Percentiles rank a stretch among this genome's conserved stretches.
Conservation (phyloP, 1,140 invertebrate genomes). For the Zophobas morio region DNA sequence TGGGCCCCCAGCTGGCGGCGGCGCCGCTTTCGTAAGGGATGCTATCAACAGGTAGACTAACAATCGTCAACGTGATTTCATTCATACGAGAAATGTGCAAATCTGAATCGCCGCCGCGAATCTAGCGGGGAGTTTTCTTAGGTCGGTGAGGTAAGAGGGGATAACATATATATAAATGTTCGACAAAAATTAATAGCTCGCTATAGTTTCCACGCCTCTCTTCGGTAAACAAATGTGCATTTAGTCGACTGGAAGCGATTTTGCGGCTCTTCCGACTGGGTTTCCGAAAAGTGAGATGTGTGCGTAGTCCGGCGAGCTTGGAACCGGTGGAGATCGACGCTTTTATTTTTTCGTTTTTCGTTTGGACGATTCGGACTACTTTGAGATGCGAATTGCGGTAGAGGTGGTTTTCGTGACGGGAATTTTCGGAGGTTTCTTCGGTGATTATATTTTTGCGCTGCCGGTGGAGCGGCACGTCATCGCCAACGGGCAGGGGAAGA, state of each 20-base stretch:
- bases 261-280: background rate
- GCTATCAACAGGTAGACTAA: conserved; percentile 30
- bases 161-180: conserved; percentile 43
- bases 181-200: conserved; percentile 47
- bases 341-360: conserved; percentile 1
- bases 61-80: conserved; percentile 45
- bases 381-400: conserved; percentile 44
- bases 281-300: background rate
- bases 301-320: too few species aligned
- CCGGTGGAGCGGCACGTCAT: conserved; percentile 23
- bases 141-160: conserved; percentile 30
- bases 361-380: conserved; percentile 23
- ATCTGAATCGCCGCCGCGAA: conserved; percentile 29
- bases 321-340: too few species aligned
- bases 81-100: conserved; percentile 42
- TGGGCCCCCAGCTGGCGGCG: conserved; percentile 14
- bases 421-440: conserved; percentile 37
- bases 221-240: conserved; percentile 46
- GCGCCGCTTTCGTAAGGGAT: conserved; percentile 12
- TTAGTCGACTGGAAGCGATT: background rate
- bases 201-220: conserved; percentile 44
- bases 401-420: conserved; percentile 35
- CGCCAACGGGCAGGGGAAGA: conserved; percentile 15
- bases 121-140: conserved; percentile 46
- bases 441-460: conserved; percentile 3